Base-by-base conservation (phyloP, 2,888 invertebrate genomes). In the Deilephila elpenor region DNA sequence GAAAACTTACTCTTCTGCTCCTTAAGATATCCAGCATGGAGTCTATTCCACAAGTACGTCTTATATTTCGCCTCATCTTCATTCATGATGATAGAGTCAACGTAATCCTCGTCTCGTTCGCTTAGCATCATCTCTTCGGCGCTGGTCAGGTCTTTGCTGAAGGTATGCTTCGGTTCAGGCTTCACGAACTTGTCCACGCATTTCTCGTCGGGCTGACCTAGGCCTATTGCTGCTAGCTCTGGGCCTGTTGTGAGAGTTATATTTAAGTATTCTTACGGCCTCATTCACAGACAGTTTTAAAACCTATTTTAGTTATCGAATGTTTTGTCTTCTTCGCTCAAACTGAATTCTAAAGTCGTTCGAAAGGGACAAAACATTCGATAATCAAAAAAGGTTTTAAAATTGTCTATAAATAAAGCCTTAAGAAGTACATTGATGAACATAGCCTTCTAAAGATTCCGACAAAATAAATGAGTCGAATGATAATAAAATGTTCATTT, bases 41-140 rank as follows among this genome's bases (percentile, higher is more conserved):
- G 93, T 84, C 96, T 96, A 84, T 97, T 97, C 99, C 99, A 99
- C 83, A 98, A 91, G 73, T 95, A 95, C 19, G 97, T 96, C 90
- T 99, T 99, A 74, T 96, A 95, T 71, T 96, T 91, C 0, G 97
- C 96, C 90, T 99, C 99, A 71, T 96, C 96, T 61, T 97, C 97
- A 2, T 78, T 84, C 93, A 93, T 93, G 76, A 99, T 97, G 83
- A 99, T 97, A 19, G 96, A 96, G 85, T 98, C 97, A 70, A 99
- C 95, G 93, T 99, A 99, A 6, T 96, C 97, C 84, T 99, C 99
- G 83, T 99, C 98, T 71, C 98, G 96, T 59, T 96, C 96, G 61
- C 96, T 96, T 60, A 98, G 92, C 78, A 96, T 95, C 20, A 98
- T 90, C 78, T 97, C 97, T 0, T 92, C 91, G 0, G 86, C 83